Percentiles rank a stretch among this genome's conserved stretches.
Conservation (phyloP, 2,113 vertebrate species). For the Chaetodon trifascialis region DNA sequence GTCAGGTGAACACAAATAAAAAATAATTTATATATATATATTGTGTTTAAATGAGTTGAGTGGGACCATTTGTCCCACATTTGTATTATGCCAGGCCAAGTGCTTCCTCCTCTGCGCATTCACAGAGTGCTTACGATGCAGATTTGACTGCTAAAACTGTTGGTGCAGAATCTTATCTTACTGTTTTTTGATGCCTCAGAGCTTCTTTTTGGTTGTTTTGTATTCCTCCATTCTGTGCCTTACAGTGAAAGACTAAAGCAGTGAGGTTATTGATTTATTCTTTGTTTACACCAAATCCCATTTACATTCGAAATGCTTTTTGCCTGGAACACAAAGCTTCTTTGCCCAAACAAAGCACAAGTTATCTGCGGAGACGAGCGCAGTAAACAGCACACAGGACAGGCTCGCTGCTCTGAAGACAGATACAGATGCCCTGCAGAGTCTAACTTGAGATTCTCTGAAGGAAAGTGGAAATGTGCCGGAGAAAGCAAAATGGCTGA, state of each 20-base stretch:
- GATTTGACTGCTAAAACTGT: neutral
- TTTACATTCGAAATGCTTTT: constrained; percentile 54
- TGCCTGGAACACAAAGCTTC: constrained; percentile 24
- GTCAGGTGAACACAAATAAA: neutral
- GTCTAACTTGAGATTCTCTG: neutral
- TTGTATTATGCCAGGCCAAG: neutral
- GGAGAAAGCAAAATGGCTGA: constrained; percentile 18
- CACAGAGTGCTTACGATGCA: neutral
- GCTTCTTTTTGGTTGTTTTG: constrained; percentile 24
- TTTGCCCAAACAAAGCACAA: neutral
- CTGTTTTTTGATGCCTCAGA: neutral
- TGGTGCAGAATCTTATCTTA: neutral
- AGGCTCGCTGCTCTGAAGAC: neutral
- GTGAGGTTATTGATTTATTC: constrained; percentile 41
- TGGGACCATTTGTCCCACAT: neutral
- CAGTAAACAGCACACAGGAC: neutral
- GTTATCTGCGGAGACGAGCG: constrained; percentile 9
- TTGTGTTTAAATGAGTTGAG: neutral
- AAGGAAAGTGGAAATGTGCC: neutral
- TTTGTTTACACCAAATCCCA: constrained; percentile 51
- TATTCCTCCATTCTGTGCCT: constrained; percentile 7
- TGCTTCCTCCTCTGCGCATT: neutral
- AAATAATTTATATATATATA: neutral
- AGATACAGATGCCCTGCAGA: constrained; percentile 22
- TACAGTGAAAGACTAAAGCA: constrained; percentile 24